Evolutionary conservation across 1,140 invertebrate species (phyloP), one percentile per base, ranked within the genome.

Genomic region (Colletes gigas): DNA sequence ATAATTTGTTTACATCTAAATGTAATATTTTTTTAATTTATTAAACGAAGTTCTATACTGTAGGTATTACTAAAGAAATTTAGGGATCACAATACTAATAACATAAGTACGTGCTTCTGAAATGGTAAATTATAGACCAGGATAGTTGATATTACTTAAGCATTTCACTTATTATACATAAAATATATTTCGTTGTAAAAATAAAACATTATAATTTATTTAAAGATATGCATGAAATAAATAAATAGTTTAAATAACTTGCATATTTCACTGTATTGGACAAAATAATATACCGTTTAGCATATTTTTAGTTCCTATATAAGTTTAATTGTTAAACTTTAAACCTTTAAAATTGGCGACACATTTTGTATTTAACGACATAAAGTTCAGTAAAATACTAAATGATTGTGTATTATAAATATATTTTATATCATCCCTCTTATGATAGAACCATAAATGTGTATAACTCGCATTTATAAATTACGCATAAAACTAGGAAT

Each of bases 221-320:
- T 44, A 50, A 75, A 65, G 39, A 57, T 68, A 77, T 39, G 41
- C 63, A 69, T 68, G 63, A 7, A 41, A 73, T 47, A 52, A 4
- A 30, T 68, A 50, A 57, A 44, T 76, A 68, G 60, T n/a, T 10
- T 59, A 70, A 78, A 14, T 3, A 62, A 70, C 17, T 55, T 41
- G 41, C 15, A 57, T 52, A 69, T 9, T 59, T 17, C 50, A 50
- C 1, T 30, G 1, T 41, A 65, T 41, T 65, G 7, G 60, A 62
- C 5, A 52, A 62, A 30, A 50, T 60, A 30, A 30, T 30, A 30
- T 30, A 30, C 30, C 2, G 30, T 30, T 30, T 30, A 30, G n/a
- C 62, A 71, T n/a, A 78, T 44, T 70, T 57, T 63, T 65, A 79
- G 15, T 55, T 55, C 15, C 19, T 47, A 71, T 52, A 4, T 69